Percentiles rank a stretch among this genome's conserved stretches.
These are phyloP conservation scores for Neodon shergylaensis DNA, from an alignment of 2,113 vertebrate species.

Conservation along the genomic window DNA sequence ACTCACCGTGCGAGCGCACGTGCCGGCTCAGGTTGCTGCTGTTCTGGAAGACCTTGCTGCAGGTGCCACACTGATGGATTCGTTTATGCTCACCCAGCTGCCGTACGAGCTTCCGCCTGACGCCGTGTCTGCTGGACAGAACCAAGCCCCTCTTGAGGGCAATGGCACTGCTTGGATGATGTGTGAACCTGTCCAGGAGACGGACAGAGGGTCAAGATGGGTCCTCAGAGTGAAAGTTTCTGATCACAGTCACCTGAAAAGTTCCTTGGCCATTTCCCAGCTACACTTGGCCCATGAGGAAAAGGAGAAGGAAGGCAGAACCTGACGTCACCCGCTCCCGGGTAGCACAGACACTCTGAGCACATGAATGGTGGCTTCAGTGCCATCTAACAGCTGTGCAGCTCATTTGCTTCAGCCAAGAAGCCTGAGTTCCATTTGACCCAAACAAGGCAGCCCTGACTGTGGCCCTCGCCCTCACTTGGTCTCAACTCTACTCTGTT, in stretches of 20 bases:
- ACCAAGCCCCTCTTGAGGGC: constrained; percentile 87
- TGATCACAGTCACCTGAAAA: background rate
- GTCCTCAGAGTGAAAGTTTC: rapidly evolving
- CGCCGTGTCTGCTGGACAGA: constrained; percentile 86
- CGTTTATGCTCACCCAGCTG: constrained; percentile 93
- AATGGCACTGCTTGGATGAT: constrained; percentile 82
- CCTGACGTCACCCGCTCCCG: too few species aligned
- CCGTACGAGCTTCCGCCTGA: constrained; percentile 87
- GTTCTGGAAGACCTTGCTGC: constrained; percentile 98
- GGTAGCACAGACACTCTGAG: background rate
- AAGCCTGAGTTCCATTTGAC: background rate
- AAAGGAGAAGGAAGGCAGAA: background rate
- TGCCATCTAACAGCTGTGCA: background rate
- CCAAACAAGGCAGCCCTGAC: background rate
- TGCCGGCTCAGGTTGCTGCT: constrained; percentile 99
- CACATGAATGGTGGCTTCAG: background rate
- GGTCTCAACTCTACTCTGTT: background rate
- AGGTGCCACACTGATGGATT: constrained; percentile 94
- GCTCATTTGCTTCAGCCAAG: background rate
- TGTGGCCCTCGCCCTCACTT: background rate
- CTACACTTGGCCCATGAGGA: background rate
- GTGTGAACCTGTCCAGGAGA: constrained; percentile 83
- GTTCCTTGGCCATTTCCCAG: background rate
- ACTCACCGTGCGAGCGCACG: constrained; percentile 95
- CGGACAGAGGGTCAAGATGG: background rate